A percentile compares a stretch with the other conserved stretches of the same genome.
phyloP scores from a whole-genome alignment of 2,888 invertebrate species.

The Pollenia angustigena region DNA sequence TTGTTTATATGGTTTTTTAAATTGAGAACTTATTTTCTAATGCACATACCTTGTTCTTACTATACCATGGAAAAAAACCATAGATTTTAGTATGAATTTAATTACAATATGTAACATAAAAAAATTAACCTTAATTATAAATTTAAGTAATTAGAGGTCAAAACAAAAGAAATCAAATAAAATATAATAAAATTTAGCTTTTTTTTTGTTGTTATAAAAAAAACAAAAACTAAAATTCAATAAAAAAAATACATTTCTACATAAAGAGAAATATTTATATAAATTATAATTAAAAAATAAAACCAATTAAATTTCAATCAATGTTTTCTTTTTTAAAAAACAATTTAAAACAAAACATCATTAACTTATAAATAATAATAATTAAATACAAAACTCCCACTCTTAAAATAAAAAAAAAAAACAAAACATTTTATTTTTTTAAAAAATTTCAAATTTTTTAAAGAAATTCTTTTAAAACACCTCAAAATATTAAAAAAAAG shows the following conservation, averaged over 20 bases:
- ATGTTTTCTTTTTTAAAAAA: conserved; percentile 45
- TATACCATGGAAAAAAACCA: conserved; percentile 42
- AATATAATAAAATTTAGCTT: conserved; percentile 55
- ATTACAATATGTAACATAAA: conserved; percentile 30
- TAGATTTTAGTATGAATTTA: conserved; percentile 67
- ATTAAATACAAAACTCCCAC: conserved; percentile 6
- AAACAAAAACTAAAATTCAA: conserved; percentile 38
- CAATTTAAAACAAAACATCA: too few relatives aligned
- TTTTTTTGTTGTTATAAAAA: conserved; percentile 52
- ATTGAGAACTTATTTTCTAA: too few relatives aligned
- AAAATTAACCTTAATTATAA: conserved; percentile 51
- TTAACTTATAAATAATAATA: too few relatives aligned
- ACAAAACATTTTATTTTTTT: conserved; percentile 38
- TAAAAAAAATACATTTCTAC: conserved; percentile 15
- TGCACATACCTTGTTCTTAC: too few relatives aligned
- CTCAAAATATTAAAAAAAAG: conserved; percentile 51
- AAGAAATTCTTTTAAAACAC: conserved; percentile 63
- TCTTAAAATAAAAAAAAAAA: conserved; percentile 8
- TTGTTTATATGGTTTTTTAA: too few relatives aligned
- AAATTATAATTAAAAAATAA: conserved; percentile 28
- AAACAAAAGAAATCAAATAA: conserved; percentile 24
- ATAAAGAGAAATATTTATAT: conserved; percentile 17
- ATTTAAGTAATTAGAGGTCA: conserved; percentile 26
- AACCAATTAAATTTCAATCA: conserved; percentile 58
- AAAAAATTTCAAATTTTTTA: conserved; percentile 63